A percentile compares a stretch with the other conserved stretches of the same genome.
Conservation (phyloP, 2,888 invertebrate genomes). For the Pedicia rivosa region DNA sequence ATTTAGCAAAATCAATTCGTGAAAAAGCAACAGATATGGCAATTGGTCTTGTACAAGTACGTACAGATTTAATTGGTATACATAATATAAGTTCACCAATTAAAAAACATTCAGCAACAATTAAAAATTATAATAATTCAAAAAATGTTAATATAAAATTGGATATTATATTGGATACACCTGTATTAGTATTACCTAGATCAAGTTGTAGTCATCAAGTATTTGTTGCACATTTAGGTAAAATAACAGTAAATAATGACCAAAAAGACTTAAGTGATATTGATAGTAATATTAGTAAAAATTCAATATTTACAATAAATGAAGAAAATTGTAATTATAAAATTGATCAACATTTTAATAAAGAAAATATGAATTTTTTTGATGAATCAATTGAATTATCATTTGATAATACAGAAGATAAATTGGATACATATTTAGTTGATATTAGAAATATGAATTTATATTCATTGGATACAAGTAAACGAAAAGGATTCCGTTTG, state of each 20-base stretch:
- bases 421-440: slow-evolving; percentile 37
- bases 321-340: slow-evolving; percentile 8
- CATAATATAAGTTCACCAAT: slow-evolving; percentile 11
- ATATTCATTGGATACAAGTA: slow-evolving; percentile 52
- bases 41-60: slow-evolving; percentile 66
- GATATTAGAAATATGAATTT: slow-evolving; percentile 78
- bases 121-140: slow-evolving; percentile 2
- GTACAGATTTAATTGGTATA: slow-evolving; percentile 19
- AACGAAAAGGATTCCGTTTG: slow-evolving; percentile 26
- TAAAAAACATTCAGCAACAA: neutral
- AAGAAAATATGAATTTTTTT: neutral
- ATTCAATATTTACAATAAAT: slow-evolving; percentile 13
- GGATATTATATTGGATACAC: slow-evolving; percentile 73
- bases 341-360: neutral
- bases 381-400: slow-evolving; percentile 2
- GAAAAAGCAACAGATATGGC: slow-evolving; percentile 91
- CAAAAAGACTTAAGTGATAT: slow-evolving; percentile 16
- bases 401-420: neutral
- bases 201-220: slow-evolving; percentile 63
- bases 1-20: slow-evolving; percentile 70
- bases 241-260: slow-evolving; percentile 47
- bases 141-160: slow-evolving; percentile 30
- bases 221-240: slow-evolving; percentile 82
- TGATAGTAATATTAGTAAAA: slow-evolving; percentile 8
- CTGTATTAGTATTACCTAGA: slow-evolving; percentile 77